Conservation (phyloP, 2,113 vertebrate genomes). For the Cynocephalus volans region DNA sequence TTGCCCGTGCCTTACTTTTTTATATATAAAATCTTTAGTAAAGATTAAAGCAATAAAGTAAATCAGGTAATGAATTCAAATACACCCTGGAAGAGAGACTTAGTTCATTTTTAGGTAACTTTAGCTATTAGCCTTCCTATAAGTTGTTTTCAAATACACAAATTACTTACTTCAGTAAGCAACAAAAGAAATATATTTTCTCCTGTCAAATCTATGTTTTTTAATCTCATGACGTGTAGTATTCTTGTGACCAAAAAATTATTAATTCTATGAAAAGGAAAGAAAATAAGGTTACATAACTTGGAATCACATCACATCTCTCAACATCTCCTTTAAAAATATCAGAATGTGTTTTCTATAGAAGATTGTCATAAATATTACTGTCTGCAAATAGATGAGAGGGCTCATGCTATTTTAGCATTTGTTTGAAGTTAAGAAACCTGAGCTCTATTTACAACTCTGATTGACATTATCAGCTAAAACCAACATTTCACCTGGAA, state of each 20-base stretch:
- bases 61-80: slow-evolving; percentile 48
- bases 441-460: slow-evolving; percentile 61
- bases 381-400: slow-evolving; percentile 53
- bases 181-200: slow-evolving; percentile 17
- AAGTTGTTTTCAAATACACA: slow-evolving; percentile 30
- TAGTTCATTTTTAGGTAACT: slow-evolving; percentile 40
- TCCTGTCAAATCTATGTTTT: not conserved
- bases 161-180: not conserved
- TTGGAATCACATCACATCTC: slow-evolving; percentile 28
- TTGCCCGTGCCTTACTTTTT: not conserved
- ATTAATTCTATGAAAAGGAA: slow-evolving; percentile 30
- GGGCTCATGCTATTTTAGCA: slow-evolving; percentile 20
- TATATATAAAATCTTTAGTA: slow-evolving; percentile 37
- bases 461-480: slow-evolving; percentile 65
- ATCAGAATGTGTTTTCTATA: slow-evolving; percentile 9
- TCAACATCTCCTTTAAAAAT: slow-evolving; percentile 54
- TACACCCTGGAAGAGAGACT: not conserved
- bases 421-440: slow-evolving; percentile 61
- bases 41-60: slow-evolving; percentile 69
- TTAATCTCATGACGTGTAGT: not conserved
- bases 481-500: slow-evolving; percentile 35
- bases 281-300: slow-evolving; percentile 54
- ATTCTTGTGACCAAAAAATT: not conserved
- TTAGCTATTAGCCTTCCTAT: not conserved
- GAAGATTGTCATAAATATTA: slow-evolving; percentile 18